Evolutionary conservation across 2,888 invertebrate species (phyloP).

Genomic region (Chloromyia formosa): DNA sequence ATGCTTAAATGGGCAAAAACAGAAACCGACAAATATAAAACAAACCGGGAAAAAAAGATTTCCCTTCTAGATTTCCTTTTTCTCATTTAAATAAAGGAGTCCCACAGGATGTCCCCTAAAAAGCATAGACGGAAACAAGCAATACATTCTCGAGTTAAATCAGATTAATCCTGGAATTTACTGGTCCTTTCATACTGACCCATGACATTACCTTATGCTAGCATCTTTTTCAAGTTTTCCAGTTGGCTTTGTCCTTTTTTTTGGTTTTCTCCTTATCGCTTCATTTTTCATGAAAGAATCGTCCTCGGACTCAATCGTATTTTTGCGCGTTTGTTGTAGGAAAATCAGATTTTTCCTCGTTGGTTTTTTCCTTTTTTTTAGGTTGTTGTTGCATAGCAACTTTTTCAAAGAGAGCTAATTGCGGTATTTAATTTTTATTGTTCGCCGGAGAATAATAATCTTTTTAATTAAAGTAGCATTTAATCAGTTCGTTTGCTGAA

Average conservation of each 20-base stretch:
- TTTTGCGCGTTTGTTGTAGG: not conserved
- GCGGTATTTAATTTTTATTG: slow-evolving; percentile 39
- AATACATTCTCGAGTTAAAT: slow-evolving; percentile 31
- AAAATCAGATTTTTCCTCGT: not conserved
- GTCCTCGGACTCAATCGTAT: not conserved
- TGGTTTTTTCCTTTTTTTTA: too few species aligned
- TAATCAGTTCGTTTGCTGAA: not conserved
- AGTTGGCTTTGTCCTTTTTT: slow-evolving; percentile 1
- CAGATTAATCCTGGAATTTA: slow-evolving; percentile 38
- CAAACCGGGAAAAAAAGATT: not conserved
- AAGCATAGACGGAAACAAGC: not conserved
- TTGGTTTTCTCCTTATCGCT: not conserved
- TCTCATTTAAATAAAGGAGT: slow-evolving; percentile 5
- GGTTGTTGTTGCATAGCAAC: not conserved
- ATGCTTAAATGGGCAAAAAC: not conserved
- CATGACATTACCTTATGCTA: slow-evolving; percentile 32
- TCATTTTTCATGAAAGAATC: slow-evolving; percentile 13
- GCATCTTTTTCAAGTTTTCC: not conserved
- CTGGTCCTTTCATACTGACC: slow-evolving; percentile 30
- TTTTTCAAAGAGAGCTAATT: slow-evolving; percentile 30
- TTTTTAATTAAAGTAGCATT: slow-evolving; percentile 37
- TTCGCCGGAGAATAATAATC: slow-evolving; percentile 26
- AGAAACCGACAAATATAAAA: not conserved
- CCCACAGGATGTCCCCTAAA: slow-evolving; percentile 4
- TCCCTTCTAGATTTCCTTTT: not conserved